phyloP scores from a whole-genome alignment of 1,140 invertebrate species.

The Lanistes nyassanus region DNA sequence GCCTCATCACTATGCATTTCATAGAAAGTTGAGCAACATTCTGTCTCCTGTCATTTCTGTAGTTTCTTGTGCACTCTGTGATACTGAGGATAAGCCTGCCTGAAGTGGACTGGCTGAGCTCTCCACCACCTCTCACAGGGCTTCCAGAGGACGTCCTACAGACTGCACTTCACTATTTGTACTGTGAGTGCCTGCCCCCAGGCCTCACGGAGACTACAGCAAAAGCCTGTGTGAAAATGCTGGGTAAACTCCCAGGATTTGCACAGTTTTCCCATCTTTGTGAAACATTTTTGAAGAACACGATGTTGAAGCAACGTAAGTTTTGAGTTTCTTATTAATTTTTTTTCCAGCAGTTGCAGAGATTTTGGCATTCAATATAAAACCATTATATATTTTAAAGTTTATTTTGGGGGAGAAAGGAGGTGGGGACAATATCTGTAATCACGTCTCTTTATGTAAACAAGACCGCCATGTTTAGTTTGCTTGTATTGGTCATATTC shows the following conservation, averaged over 20 bases:
- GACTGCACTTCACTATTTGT: constrained; percentile 74
- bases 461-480: too few species aligned
- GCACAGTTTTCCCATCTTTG: constrained; percentile 71
- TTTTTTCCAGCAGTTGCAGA: too few species aligned
- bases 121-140: constrained; percentile 65
- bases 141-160: constrained; percentile 72
- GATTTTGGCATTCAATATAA: too few species aligned
- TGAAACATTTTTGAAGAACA: constrained; percentile 73
- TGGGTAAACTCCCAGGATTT: constrained; percentile 69
- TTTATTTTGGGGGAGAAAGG: too few species aligned
- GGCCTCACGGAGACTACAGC: constrained; percentile 71
- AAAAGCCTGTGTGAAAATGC: constrained; percentile 69
- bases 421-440: too few species aligned
- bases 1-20: too few species aligned
- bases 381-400: too few species aligned
- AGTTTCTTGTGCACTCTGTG: constrained; percentile 75
- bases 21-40: too few species aligned
- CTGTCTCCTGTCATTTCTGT: constrained; percentile 30
- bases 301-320: constrained; percentile 75
- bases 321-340: too few species aligned
- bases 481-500: too few species aligned
- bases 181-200: constrained; percentile 74
- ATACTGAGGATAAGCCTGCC: constrained; percentile 72
- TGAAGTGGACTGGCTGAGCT: constrained; percentile 70
- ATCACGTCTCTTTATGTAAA: too few species aligned